phyloP scores from a whole-genome alignment of 64 coral and sea anemone species.

The Porites australiensis region DNA sequence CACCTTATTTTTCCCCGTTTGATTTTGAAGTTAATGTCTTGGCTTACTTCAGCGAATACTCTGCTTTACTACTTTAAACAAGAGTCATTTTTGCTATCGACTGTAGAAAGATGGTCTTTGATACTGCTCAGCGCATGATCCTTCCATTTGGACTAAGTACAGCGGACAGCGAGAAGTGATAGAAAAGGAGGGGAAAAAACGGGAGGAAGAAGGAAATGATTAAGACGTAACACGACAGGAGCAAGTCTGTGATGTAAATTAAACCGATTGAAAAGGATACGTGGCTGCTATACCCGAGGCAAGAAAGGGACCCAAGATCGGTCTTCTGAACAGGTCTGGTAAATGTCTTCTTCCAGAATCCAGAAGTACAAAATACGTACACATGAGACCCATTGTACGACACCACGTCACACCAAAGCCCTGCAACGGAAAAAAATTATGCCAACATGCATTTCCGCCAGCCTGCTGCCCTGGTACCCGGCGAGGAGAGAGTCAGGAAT shows the following conservation, averaged over 20 bases:
- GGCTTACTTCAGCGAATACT: no score
- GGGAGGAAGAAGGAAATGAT: neutral
- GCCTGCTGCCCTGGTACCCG: neutral
- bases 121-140: no score
- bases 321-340: slow-evolving; percentile 92
- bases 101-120: no score
- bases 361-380: slow-evolving; percentile 86
- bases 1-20: no score
- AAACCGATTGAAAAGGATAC: slow-evolving; percentile 77
- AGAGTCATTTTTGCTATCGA: no score
- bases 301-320: slow-evolving; percentile 87
- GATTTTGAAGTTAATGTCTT: no score
- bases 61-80: no score
- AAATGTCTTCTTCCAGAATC: slow-evolving; percentile 90
- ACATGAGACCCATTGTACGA: slow-evolving; percentile 93
- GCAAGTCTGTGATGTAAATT: neutral
- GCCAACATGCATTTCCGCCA: neutral
- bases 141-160: no score
- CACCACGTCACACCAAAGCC: slow-evolving; percentile 94
- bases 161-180: no score
- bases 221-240: neutral
- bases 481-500: neutral
- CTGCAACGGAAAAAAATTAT: slow-evolving; percentile 17
- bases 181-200: neutral
- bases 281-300: slow-evolving; percentile 94